Base-by-base conservation (phyloP, 2,888 invertebrate species). In the Dryobota labecula region DNA sequence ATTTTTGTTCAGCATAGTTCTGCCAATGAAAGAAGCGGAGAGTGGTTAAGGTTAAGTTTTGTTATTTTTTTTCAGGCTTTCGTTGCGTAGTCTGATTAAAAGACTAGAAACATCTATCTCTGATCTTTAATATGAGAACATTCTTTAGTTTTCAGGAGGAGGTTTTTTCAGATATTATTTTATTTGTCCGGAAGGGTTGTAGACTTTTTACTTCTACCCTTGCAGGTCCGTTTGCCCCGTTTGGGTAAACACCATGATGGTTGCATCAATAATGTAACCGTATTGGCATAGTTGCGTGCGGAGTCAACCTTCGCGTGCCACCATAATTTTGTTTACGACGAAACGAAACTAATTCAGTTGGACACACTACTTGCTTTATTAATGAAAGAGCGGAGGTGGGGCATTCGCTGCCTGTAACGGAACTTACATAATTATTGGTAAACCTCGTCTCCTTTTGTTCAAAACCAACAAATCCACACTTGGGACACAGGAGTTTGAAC, bases 371-470 rank as follows among this genome's bases (percentile, higher is more conserved):
- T 90, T 89, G 87, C 86, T 89, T 87, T 81, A 85, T 90, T 90
- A 91, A 92, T 91, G 89, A 91, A 91, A 90, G 81, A 88, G 83
- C 79, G 80, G 86, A 89, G 90, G 90, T 89, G 89, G 88, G 86
- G 86, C 85, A 76, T 82, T 82, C 84, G 79, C 81, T 83, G 86
- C 82, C 84, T 88, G 88, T 90, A 92, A 90, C 90, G 90, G 90
- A 89, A 87, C 90, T 92, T 91, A 92, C 90, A 90, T 92, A 92
- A 92, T 92, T 91, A 92, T 92, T 92, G 88, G 88, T 90, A 90
- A 91, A 87, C 86, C 85, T 74, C 56, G 73, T 53, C 69, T 68
- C 47, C 24, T 69, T 79, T 68, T 49, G 51, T 67, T 47, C 51
- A 56, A 27, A 67, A 58, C 33, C 49, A 65, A 66, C 70, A 72